These are phyloP conservation scores for Heterohyrax brucei DNA, from an alignment of 2,797 vertebrate genomes.

Conservation along the genomic window DNA sequence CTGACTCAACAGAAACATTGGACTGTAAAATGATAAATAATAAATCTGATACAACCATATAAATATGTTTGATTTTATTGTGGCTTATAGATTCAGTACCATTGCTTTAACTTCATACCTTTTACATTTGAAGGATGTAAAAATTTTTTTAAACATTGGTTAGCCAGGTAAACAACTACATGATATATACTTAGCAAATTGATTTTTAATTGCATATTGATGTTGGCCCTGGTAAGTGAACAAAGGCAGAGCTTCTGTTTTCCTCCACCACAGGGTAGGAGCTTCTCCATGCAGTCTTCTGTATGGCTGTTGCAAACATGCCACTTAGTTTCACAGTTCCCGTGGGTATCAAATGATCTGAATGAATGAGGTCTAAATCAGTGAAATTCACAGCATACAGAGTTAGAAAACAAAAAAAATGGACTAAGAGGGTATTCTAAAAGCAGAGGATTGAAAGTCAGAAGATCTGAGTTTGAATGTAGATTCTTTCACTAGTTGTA, in stretches of 20 bases:
- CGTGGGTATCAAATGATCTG: background rate
- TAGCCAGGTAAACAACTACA: conserved; percentile 14
- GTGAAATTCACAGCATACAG: background rate
- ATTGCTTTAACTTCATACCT: background rate
- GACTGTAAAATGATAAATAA: conserved; percentile 1
- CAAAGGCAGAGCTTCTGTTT: background rate
- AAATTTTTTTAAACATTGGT: background rate
- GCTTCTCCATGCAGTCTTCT: background rate
- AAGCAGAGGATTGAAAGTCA: background rate
- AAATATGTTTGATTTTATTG: background rate
- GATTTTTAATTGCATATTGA: background rate
- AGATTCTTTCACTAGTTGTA: background rate
- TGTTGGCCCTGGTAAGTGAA: background rate
- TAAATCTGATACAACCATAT: background rate
- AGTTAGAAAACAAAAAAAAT: background rate
- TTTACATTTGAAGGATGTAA: background rate
- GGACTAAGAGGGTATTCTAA: background rate
- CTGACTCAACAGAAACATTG: conserved; percentile 42
- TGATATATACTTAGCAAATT: conserved; percentile 5
- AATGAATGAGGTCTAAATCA: conserved; percentile 1
- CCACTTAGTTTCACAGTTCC: background rate
- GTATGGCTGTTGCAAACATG: background rate
- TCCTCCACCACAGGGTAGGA: background rate
- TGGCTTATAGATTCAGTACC: background rate
- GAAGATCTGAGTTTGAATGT: background rate